These are phyloP conservation scores for Scolopax bukidnonensis DNA, from an alignment of 2,797 vertebrate species.

Conservation along the genomic window DNA sequence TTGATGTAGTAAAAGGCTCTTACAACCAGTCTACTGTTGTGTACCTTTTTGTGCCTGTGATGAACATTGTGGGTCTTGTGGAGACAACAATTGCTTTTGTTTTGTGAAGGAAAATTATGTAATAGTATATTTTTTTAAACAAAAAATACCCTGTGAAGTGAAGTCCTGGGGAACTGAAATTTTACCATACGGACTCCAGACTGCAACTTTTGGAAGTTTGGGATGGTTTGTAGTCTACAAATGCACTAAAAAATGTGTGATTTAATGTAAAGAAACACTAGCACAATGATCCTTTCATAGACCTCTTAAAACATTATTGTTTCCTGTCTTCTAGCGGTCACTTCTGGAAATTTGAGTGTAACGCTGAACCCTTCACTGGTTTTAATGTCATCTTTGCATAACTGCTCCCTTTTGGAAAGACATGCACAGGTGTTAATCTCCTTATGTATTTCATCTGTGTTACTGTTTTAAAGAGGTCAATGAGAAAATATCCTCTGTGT, in stretches of 20 bases:
- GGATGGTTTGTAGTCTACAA: slow-evolving; percentile 63
- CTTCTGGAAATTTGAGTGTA: not conserved
- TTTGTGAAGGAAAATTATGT: slow-evolving; percentile 33
- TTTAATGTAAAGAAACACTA: slow-evolving; percentile 50
- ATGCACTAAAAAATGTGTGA: slow-evolving; percentile 64
- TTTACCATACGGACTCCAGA: slow-evolving; percentile 41
- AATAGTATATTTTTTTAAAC: slow-evolving; percentile 47
- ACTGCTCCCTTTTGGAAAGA: slow-evolving; percentile 32
- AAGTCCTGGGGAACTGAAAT: slow-evolving; percentile 45
- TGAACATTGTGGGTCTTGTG: not conserved
- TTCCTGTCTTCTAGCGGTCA: slow-evolving; percentile 55
- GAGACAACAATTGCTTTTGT: slow-evolving; percentile 59
- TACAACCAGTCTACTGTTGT: not conserved
- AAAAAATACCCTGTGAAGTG: not conserved
- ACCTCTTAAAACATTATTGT: slow-evolving; percentile 41
- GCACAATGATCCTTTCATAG: slow-evolving; percentile 69
- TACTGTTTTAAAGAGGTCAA: not conserved
- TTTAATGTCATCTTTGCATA: slow-evolving; percentile 27
- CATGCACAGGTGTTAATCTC: slow-evolving; percentile 61
- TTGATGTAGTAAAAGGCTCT: not conserved
- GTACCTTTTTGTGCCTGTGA: not conserved
- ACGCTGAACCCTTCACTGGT: slow-evolving; percentile 33
- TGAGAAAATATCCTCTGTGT: not conserved
- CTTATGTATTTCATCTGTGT: not conserved
- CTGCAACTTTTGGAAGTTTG: slow-evolving; percentile 32